phyloP scores from a whole-genome alignment of 2,113 vertebrate species.

The Pipa parva region DNA sequence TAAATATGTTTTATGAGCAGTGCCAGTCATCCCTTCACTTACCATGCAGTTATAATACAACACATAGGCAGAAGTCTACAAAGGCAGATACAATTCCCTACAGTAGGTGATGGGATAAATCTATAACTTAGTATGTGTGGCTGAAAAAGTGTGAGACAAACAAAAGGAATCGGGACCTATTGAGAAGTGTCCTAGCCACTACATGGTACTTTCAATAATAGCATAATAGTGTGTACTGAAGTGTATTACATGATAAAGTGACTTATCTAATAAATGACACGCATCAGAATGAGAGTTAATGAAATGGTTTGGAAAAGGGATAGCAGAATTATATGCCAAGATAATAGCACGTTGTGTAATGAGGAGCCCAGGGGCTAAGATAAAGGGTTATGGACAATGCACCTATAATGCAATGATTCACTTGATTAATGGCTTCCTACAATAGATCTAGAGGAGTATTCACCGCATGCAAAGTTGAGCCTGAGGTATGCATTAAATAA shows the following conservation, averaged over 20 bases:
- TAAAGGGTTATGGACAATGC: slow-evolving; percentile 43
- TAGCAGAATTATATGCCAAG: slow-evolving; percentile 43
- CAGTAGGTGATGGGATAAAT: slow-evolving; percentile 9
- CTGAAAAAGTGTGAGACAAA: neutral
- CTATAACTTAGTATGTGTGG: neutral
- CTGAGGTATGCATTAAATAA: slow-evolving; percentile 35
- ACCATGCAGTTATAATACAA: neutral
- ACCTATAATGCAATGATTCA: slow-evolving; percentile 44
- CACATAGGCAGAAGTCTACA: neutral
- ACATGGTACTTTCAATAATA: slow-evolving; percentile 8
- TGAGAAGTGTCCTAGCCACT: neutral
- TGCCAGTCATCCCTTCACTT: neutral
- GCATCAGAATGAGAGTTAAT: slow-evolving; percentile 44
- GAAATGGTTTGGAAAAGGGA: slow-evolving; percentile 41
- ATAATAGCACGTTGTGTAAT: slow-evolving; percentile 41
- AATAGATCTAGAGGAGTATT: slow-evolving; percentile 25
- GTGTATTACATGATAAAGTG: slow-evolving; percentile 44
- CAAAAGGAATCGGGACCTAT: neutral
- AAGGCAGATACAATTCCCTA: neutral
- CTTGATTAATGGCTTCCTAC: slow-evolving; percentile 39
- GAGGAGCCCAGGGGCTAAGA: slow-evolving; percentile 43
- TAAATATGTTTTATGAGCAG: slow-evolving; percentile 17
- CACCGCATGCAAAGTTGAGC: slow-evolving; percentile 27
- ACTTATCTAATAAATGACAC: slow-evolving; percentile 44
- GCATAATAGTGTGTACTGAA: slow-evolving; percentile 38